Percentiles rank a stretch among this genome's conserved stretches.
These are phyloP conservation scores for Phylloscopus whistleri DNA, from an alignment of 2,113 vertebrate genomes.

Conservation along the genomic window DNA sequence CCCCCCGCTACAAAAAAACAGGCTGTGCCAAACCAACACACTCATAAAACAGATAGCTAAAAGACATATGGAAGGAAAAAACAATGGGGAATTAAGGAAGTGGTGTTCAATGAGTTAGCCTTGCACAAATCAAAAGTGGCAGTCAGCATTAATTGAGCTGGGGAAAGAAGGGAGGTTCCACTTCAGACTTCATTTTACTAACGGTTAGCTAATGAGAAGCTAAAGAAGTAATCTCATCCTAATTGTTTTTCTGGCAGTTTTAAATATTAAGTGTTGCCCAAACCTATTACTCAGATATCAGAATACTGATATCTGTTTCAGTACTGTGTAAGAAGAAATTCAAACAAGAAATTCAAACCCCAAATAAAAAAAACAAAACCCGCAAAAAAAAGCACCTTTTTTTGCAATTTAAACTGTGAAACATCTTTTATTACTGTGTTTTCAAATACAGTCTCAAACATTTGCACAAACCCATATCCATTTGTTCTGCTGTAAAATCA, in stretches of 20 bases:
- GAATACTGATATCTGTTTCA: background rate
- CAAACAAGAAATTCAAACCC: background rate
- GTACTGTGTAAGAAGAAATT: background rate
- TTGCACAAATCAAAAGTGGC: background rate
- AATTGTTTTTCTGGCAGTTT: background rate
- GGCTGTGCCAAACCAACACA: background rate
- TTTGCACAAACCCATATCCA: background rate
- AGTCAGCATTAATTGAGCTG: background rate
- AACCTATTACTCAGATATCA: background rate
- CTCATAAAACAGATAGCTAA: background rate
- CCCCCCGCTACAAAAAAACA: fast-evolving
- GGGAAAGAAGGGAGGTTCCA: background rate
- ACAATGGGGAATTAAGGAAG: background rate
- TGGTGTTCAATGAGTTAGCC: background rate
- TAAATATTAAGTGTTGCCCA: background rate
- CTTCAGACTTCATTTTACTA: background rate
- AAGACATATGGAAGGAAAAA: background rate
- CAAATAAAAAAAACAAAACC: no score
- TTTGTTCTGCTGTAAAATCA: background rate
- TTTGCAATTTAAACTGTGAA: background rate
- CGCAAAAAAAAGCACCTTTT: fast-evolving
- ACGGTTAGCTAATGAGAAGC: background rate
- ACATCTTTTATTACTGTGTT: background rate
- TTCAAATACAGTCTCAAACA: background rate
- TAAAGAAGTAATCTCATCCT: background rate